Conservation (phyloP, 2,113 vertebrate species). For the Myxocyprinus asiaticus region DNA sequence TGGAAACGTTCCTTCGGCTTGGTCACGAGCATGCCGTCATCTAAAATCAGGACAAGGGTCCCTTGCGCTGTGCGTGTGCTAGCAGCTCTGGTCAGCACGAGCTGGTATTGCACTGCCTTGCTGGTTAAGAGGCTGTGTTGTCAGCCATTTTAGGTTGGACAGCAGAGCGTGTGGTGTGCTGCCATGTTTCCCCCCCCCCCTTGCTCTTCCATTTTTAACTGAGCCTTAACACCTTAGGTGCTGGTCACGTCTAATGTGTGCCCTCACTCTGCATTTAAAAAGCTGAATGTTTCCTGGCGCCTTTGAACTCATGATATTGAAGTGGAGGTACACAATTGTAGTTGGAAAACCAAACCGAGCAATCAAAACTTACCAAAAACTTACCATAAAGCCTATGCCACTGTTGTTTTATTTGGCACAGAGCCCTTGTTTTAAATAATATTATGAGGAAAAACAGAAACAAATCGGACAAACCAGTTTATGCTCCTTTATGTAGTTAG, state of each 20-base stretch:
- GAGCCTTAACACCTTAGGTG: constrained; percentile 68
- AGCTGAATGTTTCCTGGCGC: constrained; percentile 43
- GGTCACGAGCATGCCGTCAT: background rate
- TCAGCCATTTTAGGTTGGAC: constrained; percentile 84
- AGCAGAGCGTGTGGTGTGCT: constrained; percentile 70
- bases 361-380: background rate
- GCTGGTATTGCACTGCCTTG: constrained; percentile 67
- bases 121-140: constrained; percentile 75
- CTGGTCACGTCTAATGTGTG: constrained; percentile 60
- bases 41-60: constrained; percentile 10
- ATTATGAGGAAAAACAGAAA: background rate
- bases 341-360: constrained; percentile 29
- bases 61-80: constrained; percentile 37
- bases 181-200: constrained; percentile 70
- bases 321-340: background rate
- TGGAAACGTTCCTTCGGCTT: background rate
- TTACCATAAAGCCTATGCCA: background rate
- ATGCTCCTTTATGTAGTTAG: background rate
- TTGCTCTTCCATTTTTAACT: constrained; percentile 62
- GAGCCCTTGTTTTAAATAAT: background rate
- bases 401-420: background rate
- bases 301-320: background rate
- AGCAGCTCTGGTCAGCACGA: constrained; percentile 61
- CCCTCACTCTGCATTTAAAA: constrained; percentile 55
- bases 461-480: background rate